Percentiles rank a stretch among this genome's conserved stretches.
Evolutionary conservation across 2,888 invertebrate species (phyloP).

Genomic region (Zele albiditarsus): DNA sequence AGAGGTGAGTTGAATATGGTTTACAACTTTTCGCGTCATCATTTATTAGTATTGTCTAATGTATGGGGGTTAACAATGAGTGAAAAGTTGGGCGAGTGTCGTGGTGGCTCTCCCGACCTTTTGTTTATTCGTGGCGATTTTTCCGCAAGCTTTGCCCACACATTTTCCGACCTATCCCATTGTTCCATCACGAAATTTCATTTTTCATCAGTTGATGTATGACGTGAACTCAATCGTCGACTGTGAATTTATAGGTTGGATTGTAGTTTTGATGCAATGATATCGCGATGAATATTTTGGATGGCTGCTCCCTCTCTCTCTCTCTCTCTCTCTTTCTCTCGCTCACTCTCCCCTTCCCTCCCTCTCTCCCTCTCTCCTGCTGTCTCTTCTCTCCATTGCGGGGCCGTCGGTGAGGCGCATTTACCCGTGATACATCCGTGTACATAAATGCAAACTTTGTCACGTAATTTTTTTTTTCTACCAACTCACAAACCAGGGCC

Average conservation of each 20-base stretch:
- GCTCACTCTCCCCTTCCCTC: conserved; percentile 10
- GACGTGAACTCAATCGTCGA: conserved; percentile 44
- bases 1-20: conserved; percentile 62
- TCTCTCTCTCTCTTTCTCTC: conserved; percentile 24
- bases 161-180: conserved; percentile 54
- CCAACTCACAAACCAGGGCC: conserved; percentile 56
- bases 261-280: conserved; percentile 48
- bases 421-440: conserved; percentile 59
- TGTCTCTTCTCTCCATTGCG: conserved; percentile 11
- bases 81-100: conserved; percentile 34
- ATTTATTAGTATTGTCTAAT: conserved; percentile 2
- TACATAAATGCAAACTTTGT: conserved; percentile 53
- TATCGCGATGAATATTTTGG: conserved; percentile 63
- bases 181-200: conserved; percentile 52
- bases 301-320: conserved; percentile 31
- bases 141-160: conserved; percentile 57
- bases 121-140: conserved; percentile 71
- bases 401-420: conserved; percentile 55
- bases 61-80: conserved; percentile 20
- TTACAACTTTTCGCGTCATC: conserved; percentile 34
- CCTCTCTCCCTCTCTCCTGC: neutral
- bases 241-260: conserved; percentile 51
- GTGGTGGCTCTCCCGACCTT: conserved; percentile 59
- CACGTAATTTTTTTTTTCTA: conserved; percentile 41
- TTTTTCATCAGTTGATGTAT: conserved; percentile 54